A percentile compares a stretch with the other conserved stretches of the same genome.
phyloP scores from a whole-genome alignment of 2,797 vertebrate species.

The Spinus olivaceus region DNA sequence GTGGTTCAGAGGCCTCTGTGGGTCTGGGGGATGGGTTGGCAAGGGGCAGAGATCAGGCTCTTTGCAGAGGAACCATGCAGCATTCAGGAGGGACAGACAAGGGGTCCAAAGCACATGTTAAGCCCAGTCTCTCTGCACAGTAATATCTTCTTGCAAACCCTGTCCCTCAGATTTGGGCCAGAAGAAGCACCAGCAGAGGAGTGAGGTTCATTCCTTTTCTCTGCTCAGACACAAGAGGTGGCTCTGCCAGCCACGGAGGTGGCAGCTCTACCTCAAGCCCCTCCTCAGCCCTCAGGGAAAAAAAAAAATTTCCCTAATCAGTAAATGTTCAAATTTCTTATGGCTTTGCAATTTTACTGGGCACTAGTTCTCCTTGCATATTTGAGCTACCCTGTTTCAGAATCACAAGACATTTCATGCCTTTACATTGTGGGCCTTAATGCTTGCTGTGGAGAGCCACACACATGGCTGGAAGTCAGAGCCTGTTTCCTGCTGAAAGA shows the following conservation, averaged over 20 bases:
- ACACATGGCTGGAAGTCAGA: rapidly evolving
- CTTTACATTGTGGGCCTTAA: rapidly evolving
- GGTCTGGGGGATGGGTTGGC: not conserved
- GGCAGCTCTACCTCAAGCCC: not conserved
- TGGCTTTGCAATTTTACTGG: not conserved
- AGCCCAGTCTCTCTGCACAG: not conserved
- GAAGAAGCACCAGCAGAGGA: not conserved
- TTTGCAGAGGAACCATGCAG: not conserved
- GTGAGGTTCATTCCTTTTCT: not conserved
- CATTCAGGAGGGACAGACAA: not conserved
- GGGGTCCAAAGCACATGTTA: not conserved
- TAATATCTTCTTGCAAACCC: not conserved
- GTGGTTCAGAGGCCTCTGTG: not conserved
- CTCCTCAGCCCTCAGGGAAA: not conserved
- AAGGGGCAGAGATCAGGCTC: not conserved
- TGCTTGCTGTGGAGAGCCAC: not conserved
- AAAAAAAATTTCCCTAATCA: not conserved
- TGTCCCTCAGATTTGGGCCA: not conserved
- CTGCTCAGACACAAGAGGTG: not conserved
- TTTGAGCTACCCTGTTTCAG: not conserved
- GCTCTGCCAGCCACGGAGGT: not conserved
- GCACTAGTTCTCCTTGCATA: not conserved
- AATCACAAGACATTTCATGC: not conserved
- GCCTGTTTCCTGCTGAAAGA: not conserved
- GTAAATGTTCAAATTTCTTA: not conserved